Evolutionary conservation across 2,113 vertebrate species (phyloP).

Genomic region (Mustela nigripes): DNA sequence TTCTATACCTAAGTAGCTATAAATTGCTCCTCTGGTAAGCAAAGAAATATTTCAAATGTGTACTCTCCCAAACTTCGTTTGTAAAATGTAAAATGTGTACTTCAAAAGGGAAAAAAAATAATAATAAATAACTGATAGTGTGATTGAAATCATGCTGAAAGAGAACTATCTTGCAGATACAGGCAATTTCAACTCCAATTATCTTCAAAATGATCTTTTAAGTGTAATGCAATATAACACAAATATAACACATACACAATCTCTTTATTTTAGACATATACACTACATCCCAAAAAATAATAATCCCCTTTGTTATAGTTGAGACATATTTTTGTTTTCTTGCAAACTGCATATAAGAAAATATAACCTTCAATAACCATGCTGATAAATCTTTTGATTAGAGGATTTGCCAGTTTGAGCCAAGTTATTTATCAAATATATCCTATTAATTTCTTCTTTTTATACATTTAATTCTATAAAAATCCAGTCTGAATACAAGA

Average conservation of each 20-base stretch:
- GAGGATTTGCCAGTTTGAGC: background rate
- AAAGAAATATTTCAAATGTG: background rate
- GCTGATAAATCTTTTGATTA: background rate
- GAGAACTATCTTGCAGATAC: background rate
- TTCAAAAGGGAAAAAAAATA: background rate
- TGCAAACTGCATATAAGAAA: background rate
- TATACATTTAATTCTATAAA: background rate
- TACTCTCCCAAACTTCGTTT: background rate
- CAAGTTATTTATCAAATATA: background rate
- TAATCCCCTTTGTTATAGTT: background rate
- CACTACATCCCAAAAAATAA: background rate
- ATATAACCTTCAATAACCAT: background rate
- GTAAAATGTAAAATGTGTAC: background rate
- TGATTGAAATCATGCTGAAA: background rate
- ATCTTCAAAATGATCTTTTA: background rate
- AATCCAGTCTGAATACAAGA: background rate
- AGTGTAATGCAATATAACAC: background rate
- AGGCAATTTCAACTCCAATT: background rate
- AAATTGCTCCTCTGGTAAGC: background rate
- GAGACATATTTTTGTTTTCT: background rate
- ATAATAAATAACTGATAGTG: background rate
- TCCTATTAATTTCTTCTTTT: background rate
- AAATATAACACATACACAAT: background rate
- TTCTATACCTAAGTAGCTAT: background rate
- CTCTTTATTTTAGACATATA: background rate